Evolutionary conservation across 2,797 vertebrate species (phyloP).

Genomic region (Nannoperca obscura): DNA sequence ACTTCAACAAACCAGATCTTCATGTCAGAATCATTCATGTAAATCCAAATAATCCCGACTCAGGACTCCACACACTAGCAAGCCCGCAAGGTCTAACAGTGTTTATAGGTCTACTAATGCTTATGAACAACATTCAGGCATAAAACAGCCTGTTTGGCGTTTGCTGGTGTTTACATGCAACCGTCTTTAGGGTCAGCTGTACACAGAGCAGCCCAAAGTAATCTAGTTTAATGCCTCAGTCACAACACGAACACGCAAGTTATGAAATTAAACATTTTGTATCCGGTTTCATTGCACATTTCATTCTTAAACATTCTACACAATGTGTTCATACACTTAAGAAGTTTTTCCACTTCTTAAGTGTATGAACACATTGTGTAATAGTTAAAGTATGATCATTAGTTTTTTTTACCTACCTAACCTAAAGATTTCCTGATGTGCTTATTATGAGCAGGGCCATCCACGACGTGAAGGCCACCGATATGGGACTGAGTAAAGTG

Average conservation of each 20-base stretch:
- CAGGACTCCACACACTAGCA: background rate
- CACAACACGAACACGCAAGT: background rate
- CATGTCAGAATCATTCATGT: background rate
- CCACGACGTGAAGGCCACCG: constrained; percentile 98
- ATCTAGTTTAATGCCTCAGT: background rate
- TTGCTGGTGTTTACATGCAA: constrained; percentile 16
- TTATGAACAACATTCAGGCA: background rate
- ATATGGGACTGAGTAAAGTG: constrained; percentile 97
- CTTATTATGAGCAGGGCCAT: constrained; percentile 89
- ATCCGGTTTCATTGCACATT: background rate
- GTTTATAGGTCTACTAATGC: background rate
- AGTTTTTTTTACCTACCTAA: background rate
- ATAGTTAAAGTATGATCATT: background rate
- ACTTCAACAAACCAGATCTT: no score
- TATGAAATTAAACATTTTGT: no score
- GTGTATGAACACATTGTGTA: no score
- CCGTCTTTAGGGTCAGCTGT: background rate
- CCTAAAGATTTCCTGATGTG: background rate
- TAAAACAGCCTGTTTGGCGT: constrained; percentile 27
- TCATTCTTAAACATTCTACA: background rate
- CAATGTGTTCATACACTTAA: no score
- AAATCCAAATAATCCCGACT: constrained; percentile 9
- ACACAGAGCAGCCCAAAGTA: background rate
- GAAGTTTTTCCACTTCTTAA: no score
- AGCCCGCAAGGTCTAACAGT: background rate